These are phyloP conservation scores for Timandra comae DNA, from an alignment of 2,888 invertebrate species.

Conservation along the genomic window DNA sequence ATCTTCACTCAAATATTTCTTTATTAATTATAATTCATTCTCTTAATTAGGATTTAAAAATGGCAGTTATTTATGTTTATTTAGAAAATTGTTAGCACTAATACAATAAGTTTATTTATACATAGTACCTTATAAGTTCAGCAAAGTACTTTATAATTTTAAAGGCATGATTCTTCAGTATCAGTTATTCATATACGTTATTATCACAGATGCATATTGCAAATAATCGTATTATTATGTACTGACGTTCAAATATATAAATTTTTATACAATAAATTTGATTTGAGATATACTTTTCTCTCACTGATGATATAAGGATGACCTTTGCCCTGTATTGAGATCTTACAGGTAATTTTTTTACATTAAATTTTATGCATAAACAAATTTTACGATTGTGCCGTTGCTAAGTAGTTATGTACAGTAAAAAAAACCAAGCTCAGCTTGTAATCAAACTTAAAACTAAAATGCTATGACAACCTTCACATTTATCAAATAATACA, in stretches of 20 bases:
- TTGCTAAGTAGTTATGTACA: conserved; percentile 5
- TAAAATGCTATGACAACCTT: conserved; percentile 52
- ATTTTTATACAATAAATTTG: conserved; percentile 9
- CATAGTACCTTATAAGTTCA: conserved; percentile 16
- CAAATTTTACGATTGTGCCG: conserved; percentile 3
- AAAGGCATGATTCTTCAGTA: conserved; percentile 4
- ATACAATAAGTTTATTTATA: conserved; percentile 28
- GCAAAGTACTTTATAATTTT: conserved; percentile 1
- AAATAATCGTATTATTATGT: conserved; percentile 23
- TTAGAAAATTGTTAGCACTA: conserved; percentile 35
- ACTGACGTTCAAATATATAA: conserved; percentile 18
- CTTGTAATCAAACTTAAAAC: conserved; percentile 41
- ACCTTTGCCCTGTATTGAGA: no score
- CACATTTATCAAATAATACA: conserved; percentile 9
- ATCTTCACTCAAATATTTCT: no score
- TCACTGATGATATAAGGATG: no score
- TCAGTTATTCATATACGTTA: conserved; percentile 39
- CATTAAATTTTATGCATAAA: neutral
- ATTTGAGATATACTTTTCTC: no score
- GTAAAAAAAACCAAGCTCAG: conserved; percentile 28
- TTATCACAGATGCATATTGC: conserved; percentile 69
- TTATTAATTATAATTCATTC: conserved; percentile 8
- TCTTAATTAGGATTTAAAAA: conserved; percentile 32
- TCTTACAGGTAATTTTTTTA: neutral
- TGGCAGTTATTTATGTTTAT: conserved; percentile 62